A percentile compares a stretch with the other conserved stretches of the same genome.
These are phyloP conservation scores for Chloromyia formosa DNA, from an alignment of 2,888 invertebrate genomes.

Conservation along the genomic window DNA sequence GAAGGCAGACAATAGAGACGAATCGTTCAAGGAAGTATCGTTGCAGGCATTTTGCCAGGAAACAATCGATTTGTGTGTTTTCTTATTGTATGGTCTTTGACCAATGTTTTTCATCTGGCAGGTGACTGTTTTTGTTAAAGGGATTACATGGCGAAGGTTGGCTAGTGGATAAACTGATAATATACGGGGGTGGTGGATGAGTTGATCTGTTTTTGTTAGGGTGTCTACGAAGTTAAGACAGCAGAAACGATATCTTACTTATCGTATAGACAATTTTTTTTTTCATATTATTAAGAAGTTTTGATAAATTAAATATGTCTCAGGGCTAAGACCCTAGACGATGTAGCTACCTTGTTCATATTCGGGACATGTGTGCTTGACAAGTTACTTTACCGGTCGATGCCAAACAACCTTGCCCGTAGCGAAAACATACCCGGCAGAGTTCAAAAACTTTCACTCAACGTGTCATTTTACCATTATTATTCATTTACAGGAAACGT, in stretches of 20 bases:
- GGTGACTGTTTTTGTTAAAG: constrained; percentile 12
- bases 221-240: not conserved
- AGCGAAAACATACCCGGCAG: too few relatives aligned
- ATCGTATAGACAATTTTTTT: too few relatives aligned
- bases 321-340: too few relatives aligned
- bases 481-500: too few relatives aligned
- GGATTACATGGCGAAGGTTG: not conserved
- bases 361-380: too few relatives aligned
- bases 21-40: constrained; percentile 1
- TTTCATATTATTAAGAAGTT: too few relatives aligned
- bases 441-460: too few relatives aligned
- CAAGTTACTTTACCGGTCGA: too few relatives aligned
- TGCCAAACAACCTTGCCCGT: too few relatives aligned
- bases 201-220: not conserved
- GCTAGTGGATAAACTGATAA: not conserved
- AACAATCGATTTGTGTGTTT: constrained; percentile 17
- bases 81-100: constrained; percentile 2
- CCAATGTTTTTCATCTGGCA: not conserved
- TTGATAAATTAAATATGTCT: too few relatives aligned
- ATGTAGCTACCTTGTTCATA: too few relatives aligned
- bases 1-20: constrained; percentile 5
- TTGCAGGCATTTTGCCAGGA: constrained; percentile 12
- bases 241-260: not conserved
- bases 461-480: too few relatives aligned
- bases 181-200: not conserved